Base-by-base conservation (phyloP, 2,888 invertebrate genomes). In the Caenorhabditis panamensis region DNA sequence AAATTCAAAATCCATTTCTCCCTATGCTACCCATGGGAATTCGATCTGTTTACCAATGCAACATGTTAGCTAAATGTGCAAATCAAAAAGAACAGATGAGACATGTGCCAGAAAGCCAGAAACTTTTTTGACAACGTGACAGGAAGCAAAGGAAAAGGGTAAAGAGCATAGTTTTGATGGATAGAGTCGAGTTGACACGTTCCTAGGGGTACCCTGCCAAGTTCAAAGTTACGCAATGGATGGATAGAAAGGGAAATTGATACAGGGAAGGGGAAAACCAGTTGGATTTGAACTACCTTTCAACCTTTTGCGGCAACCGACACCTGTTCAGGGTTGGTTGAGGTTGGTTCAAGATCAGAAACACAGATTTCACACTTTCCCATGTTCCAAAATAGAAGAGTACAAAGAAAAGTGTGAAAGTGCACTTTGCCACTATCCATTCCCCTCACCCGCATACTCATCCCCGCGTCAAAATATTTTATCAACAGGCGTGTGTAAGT, bases 51-150 rank as follows among this genome's bases (percentile, higher is more conserved):
- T 73, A 73, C 66, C 64, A 73, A 51, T 47, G 64, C 18, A 58
- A 73, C 72, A 73, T 73, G 72, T 73, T 64, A 73, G 58, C 64
- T 73, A 64, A 73, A 58, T 58, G 58, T 58, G 51, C n/a, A 64
- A 66, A 73, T 66, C 73, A 73, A 36, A 66, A 53, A n/a, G n/a
- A 41, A 59, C 28, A 36, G 49, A 26, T 56, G 56, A 63, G 72
- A 36, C 20, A 62, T 62, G 59, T 56, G 54, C 53, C n/a, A n/a
- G n/a, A n/a, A n/a, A n/a, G n/a, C n/a, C n/a, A n/a, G 72, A 72
- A 24, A n/a, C 20, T 41, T 53, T 44, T 16, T 31, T 56, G 41
- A 24, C 62, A 26, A 1, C 26, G 9, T 13, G 54, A 54, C 54
- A 54, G 26, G 22, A 6, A 28, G 13, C 26, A 9, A 22, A 53